Evolutionary conservation across 2,888 invertebrate species (phyloP), one percentile per base, ranked within the genome.

Genomic region (Ophion obscuratus): DNA sequence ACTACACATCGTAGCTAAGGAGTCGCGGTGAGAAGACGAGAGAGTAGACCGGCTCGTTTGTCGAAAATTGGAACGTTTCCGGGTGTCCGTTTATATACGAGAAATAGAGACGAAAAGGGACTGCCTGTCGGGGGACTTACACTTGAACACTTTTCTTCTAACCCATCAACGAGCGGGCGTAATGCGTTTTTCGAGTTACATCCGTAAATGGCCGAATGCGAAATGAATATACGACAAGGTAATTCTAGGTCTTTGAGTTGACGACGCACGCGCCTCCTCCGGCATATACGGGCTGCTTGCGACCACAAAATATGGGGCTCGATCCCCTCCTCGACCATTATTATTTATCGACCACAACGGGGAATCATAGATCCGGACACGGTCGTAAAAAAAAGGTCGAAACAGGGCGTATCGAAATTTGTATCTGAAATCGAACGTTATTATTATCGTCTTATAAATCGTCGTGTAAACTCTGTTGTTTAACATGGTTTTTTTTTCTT

Each of bases 51-150:
- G 81, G 67, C 84, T 88, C 84, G 87, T 90, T 91, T 89, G 88
- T 88, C 88, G 84, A 88, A 88, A 91, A 90, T 90, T 90, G 87
- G 84, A 88, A 88, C 87, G 85, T 89, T 90, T 90, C 89, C 89
- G 87, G 74, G 79, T 73, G 70, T 85, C 57, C 20, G 57, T 75
- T 67, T 62, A 40, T 76, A 59, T 76, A 59, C 40, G 57, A 71
- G 14, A 53, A 76, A 53, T 10, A 68, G 27, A 81, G 40, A 75
- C 66, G 66, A 44, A 47, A 59, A 14, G 66, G 62, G 81, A 27
- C 64, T 85, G 81, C 78, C 44, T 20, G 78, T 75, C 71, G 6
- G 36, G 64, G 47, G 59, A 36, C 73, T 79, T 78, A 47, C 64
- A 2, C 53, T 74, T 79, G 76, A 82, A 40, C 85, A 68, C 83